A percentile compares a stretch with the other conserved stretches of the same genome.
These are phyloP conservation scores for Egretta garzetta DNA, from an alignment of 2,113 vertebrate genomes.

Conservation along the genomic window DNA sequence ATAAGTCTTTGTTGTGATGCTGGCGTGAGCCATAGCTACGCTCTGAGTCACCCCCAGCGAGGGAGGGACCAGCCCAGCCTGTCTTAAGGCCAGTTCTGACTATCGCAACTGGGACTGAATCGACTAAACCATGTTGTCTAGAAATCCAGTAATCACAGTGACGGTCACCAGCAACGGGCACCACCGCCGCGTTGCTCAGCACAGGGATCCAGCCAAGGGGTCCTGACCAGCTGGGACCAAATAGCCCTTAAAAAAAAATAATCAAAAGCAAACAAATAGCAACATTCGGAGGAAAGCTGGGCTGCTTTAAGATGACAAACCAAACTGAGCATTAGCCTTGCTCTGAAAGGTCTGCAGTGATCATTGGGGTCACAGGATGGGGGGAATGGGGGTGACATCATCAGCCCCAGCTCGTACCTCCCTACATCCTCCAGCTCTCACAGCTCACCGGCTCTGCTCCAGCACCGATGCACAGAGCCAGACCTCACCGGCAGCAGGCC, in stretches of 20 bases:
- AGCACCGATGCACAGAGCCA: neutral
- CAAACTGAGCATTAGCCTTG: accelerated
- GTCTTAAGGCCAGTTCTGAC: neutral
- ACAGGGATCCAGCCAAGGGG: accelerated
- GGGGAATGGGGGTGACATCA: neutral
- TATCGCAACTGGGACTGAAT: neutral
- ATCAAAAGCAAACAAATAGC: neutral
- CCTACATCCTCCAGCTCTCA: neutral
- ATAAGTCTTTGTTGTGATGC: neutral
- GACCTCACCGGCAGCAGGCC: neutral
- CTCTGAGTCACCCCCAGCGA: slow-evolving; percentile 44
- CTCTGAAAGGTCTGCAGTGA: neutral
- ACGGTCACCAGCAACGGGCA: neutral
- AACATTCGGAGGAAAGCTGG: neutral
- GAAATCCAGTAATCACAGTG: neutral
- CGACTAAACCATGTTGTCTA: neutral
- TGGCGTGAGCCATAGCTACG: neutral
- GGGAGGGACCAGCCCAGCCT: neutral
- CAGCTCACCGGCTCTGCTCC: neutral
- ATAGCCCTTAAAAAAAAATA: neutral
- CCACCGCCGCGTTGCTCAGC: accelerated
- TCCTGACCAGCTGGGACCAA: neutral
- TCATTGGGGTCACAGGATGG: accelerated
- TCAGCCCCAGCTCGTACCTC: neutral
- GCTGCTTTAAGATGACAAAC: neutral